Conservation (phyloP, 2,113 vertebrate genomes). For the Cygnus buccinator region DNA sequence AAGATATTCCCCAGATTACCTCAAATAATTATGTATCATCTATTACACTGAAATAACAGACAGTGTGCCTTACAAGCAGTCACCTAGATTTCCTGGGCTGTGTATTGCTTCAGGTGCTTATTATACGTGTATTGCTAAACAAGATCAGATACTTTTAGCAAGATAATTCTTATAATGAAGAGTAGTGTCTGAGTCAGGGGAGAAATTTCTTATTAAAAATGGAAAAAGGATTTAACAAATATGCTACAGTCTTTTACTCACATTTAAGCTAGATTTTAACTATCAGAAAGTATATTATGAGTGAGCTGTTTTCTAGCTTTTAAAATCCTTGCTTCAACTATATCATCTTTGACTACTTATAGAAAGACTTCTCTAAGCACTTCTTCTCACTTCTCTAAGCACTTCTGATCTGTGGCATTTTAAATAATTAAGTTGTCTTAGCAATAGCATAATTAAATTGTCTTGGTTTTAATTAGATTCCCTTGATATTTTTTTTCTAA, state of each 20-base stretch:
- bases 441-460: slow-evolving; percentile 55
- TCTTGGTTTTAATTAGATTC: slow-evolving; percentile 68
- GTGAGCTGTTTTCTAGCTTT: not conserved
- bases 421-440: slow-evolving; percentile 58
- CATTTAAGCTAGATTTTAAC: not conserved
- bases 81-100: not conserved
- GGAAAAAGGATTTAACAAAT: not conserved
- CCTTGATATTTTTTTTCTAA: slow-evolving; percentile 37
- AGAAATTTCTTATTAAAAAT: not conserved
- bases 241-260: not conserved
- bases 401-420: slow-evolving; percentile 52
- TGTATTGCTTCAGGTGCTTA: not conserved
- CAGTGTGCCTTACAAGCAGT: not conserved
- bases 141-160: not conserved
- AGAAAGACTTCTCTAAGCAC: slow-evolving; percentile 49
- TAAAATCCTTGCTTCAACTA: not conserved
- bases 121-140: not conserved
- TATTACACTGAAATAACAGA: not conserved
- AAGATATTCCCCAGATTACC: not conserved
- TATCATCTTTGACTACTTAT: not conserved
- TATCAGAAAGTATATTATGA: not conserved
- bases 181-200: not conserved
- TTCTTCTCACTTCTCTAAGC: slow-evolving; percentile 36
- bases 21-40: not conserved
- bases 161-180: not conserved